Evolutionary conservation across 2,113 vertebrate species (phyloP), one percentile per base, ranked within the genome.

Genomic region (Muntiacus reevesi): DNA sequence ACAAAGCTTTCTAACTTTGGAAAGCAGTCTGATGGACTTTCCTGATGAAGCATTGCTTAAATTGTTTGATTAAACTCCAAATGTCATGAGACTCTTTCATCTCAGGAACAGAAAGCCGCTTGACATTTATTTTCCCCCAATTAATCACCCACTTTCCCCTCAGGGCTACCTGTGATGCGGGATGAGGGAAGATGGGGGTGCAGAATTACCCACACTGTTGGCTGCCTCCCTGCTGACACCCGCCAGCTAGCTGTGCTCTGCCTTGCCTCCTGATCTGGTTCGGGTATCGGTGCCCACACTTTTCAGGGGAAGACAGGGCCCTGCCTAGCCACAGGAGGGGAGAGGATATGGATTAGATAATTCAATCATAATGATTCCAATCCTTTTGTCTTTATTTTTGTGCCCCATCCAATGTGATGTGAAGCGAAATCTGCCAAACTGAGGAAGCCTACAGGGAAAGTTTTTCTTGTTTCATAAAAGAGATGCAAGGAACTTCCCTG

Each of bases 171-270:
- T 1, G 50, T 2, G 28, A 13, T 7, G 47, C 74, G 43, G 21
- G 19, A 19, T 23, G 45, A 50, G 25, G 83, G 94, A 27, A 62
- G 62, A 14, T 3, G 17, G 12, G 28, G 23, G 45, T 25, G 33
- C 33, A 2, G 23, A 62, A 7, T 27, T 23, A 6, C 23, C 14
- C 2, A 2, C 12, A 16, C 19, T 2, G 0, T 8, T 10, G 27
- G 52, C 2, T 9, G 14, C 23, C 2, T 23, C 12, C 1, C 15
- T 54, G 57, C 27, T 2, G 40, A 11, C 25, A 17, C 17, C 47
- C 21, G 3, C 12, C 14, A 43, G 85, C 79, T 28, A 23, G 2
- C 79, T 36, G 15, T 17, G 4, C 76, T 45, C 50, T 19, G 13
- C 50, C 81, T 59, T n/a, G 45, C 19, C 16, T 23, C 47, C 30